Conservation (phyloP, 2,113 vertebrate species). For the Notarius lentiginosus region DNA sequence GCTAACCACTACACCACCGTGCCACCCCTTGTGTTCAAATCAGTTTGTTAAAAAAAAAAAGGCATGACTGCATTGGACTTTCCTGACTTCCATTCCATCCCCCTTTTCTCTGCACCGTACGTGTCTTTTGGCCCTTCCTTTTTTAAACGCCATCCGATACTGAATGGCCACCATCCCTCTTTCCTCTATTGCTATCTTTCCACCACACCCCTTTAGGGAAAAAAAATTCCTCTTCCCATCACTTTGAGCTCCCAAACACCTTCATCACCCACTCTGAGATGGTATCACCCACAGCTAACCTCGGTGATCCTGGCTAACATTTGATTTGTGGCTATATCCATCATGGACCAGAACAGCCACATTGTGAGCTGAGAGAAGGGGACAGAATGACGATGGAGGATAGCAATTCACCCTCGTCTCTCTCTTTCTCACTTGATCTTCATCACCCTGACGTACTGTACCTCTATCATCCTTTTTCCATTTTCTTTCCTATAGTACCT, state of each 20-base stretch:
- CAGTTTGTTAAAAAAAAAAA: not conserved
- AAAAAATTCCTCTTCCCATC: constrained; percentile 18
- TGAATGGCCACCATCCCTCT: constrained; percentile 12
- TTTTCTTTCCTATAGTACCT: not conserved
- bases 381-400: constrained; percentile 35
- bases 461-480: constrained; percentile 45
- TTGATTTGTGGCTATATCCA: constrained; percentile 72
- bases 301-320: constrained; percentile 55
- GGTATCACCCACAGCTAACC: constrained; percentile 56
- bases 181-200: not conserved
- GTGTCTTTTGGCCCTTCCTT: not conserved
- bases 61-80: not conserved
- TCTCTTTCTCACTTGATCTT: constrained; percentile 21
- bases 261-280: constrained; percentile 32
- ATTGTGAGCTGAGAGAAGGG: constrained; percentile 56
- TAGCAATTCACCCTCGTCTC: constrained; percentile 55
- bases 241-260: constrained; percentile 29
- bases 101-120: not conserved
- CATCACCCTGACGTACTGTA: constrained; percentile 20
- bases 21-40: too few species aligned
- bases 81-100: not conserved
- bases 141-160: not conserved
- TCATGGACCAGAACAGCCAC: constrained; percentile 63
- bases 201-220: not conserved
- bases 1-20: too few species aligned